Evolutionary conservation across 2,888 invertebrate genomes (phyloP).

Genomic region (Strigamia transsilvanica): DNA sequence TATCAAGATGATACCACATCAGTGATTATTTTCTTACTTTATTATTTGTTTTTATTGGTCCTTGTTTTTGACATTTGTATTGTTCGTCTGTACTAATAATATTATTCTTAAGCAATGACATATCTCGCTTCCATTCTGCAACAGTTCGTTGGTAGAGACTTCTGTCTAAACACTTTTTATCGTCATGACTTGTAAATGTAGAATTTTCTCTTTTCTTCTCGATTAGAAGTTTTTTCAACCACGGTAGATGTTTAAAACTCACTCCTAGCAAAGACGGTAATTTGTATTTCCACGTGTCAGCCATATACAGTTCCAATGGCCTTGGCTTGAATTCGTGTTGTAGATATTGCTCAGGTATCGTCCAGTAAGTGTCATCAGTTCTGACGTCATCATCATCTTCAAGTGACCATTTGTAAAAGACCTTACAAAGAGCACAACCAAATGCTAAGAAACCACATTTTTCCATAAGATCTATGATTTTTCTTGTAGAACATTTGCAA

Average conservation of each 20-base stretch:
- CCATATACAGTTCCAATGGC: background rate
- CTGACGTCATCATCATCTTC: background rate
- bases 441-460: background rate
- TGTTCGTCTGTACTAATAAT: background rate
- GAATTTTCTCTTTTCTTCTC: background rate
- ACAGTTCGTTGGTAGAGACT: background rate
- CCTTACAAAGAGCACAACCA: background rate
- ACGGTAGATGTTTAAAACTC: background rate
- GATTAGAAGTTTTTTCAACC: background rate
- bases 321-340: background rate
- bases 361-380: background rate
- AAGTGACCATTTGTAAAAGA: background rate
- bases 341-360: background rate
- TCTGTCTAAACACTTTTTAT: background rate
- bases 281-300: background rate
- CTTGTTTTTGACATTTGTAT: background rate
- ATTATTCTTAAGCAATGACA: background rate
- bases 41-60: background rate
- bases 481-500: background rate
- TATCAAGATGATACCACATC: too few species aligned
- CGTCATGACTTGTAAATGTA: background rate
- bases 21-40: too few species aligned
- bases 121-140: background rate
- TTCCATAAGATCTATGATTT: background rate
- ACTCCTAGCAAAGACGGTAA: background rate